These are phyloP conservation scores for Sycophila sp. DNA, from an alignment of 1,140 invertebrate genomes.

Conservation along the genomic window DNA sequence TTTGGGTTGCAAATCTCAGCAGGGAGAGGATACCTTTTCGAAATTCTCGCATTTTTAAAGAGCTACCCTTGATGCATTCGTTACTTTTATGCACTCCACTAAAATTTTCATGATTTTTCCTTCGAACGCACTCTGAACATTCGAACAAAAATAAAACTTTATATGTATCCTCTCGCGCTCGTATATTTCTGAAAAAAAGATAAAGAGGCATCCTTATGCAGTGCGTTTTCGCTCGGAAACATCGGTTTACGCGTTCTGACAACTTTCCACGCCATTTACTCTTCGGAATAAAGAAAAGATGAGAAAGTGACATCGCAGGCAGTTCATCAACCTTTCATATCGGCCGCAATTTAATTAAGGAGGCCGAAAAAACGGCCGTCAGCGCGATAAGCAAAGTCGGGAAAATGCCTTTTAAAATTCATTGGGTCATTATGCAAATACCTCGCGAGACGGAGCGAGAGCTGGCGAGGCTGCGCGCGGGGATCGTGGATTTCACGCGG, in stretches of 20 bases:
- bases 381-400: conserved; percentile 21
- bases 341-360: background rate
- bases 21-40: too few species aligned
- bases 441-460: background rate
- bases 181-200: too few species aligned
- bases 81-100: background rate
- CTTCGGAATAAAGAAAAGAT: too few species aligned
- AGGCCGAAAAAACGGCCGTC: background rate
- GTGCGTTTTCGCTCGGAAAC: too few species aligned
- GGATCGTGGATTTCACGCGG: conserved; percentile 8
- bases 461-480: background rate
- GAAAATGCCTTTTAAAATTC: conserved; percentile 46
- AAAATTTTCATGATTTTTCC: too few species aligned
- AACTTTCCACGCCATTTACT: too few species aligned
- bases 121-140: too few species aligned
- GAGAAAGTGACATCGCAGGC: background rate
- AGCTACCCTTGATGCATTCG: too few species aligned
- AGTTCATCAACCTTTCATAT: background rate
- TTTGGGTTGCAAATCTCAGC: background rate
- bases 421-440: conserved; percentile 51
- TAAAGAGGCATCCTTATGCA: too few species aligned
- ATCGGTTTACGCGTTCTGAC: too few species aligned
- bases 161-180: too few species aligned
- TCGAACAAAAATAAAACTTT: too few species aligned
- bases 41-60: background rate